Percentiles rank a stretch among this genome's conserved stretches.
These are phyloP conservation scores for Cottus gobio DNA, from an alignment of 2,113 vertebrate species.

Conservation along the genomic window DNA sequence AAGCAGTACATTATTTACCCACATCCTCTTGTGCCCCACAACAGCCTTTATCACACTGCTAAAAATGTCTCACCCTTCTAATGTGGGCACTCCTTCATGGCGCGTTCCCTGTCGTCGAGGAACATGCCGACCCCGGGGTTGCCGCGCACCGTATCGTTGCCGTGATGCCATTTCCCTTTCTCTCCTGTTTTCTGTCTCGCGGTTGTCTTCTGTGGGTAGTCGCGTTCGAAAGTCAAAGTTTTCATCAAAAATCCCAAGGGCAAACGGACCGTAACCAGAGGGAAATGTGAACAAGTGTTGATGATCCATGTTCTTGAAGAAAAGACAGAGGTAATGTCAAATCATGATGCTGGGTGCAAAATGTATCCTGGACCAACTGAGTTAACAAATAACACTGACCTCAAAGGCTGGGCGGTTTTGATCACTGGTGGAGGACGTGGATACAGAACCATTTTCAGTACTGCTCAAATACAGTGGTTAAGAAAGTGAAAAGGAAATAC, in stretches of 20 bases:
- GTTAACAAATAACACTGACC: conserved; percentile 77
- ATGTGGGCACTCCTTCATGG: conserved; percentile 93
- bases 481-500: neutral
- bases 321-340: conserved; percentile 51
- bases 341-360: neutral
- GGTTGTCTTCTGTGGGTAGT: conserved; percentile 85
- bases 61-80: conserved; percentile 90
- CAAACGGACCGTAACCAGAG: conserved; percentile 90
- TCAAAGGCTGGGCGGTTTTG: conserved; percentile 88
- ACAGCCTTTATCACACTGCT: neutral
- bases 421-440: conserved; percentile 84
- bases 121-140: conserved; percentile 89
- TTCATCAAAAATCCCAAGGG: conserved; percentile 94
- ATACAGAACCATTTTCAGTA: conserved; percentile 86
- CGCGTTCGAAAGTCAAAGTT: conserved; percentile 89
- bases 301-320: conserved; percentile 87
- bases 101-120: conserved; percentile 87
- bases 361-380: neutral
- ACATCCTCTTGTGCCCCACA: neutral
- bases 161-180: conserved; percentile 91
- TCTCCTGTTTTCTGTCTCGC: conserved; percentile 89
- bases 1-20: neutral
- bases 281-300: conserved; percentile 93
- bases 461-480: conserved; percentile 69
- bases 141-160: conserved; percentile 89